These are phyloP conservation scores for Anastrepha ludens DNA, from an alignment of 1,140 invertebrate genomes.

Conservation along the genomic window DNA sequence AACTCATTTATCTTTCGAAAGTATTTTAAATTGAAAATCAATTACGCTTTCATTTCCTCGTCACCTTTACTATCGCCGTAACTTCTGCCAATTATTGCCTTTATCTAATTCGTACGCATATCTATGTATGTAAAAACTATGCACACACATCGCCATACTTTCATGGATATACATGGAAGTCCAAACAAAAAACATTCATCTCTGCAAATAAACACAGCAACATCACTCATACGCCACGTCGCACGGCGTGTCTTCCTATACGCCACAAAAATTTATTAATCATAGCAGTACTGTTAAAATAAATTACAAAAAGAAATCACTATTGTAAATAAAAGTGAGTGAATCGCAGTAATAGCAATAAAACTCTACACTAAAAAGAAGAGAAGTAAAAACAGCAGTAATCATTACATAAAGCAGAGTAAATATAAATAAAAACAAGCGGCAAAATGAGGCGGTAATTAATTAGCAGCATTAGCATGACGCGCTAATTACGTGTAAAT, in stretches of 20 bases:
- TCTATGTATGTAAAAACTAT: background rate
- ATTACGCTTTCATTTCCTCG: background rate
- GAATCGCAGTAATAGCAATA: background rate
- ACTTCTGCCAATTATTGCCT: too few species aligned
- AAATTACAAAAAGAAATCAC: background rate
- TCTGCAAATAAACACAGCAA: background rate
- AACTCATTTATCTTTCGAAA: background rate
- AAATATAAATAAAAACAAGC: background rate
- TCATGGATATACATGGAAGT: background rate
- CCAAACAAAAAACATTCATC: background rate
- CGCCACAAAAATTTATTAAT: background rate
- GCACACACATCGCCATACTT: background rate
- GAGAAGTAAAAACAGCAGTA: background rate
- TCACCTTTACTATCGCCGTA: too few species aligned
- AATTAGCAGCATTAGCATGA: constrained; percentile 18
- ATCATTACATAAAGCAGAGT: background rate
- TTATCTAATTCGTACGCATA: too few species aligned
- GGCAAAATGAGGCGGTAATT: background rate
- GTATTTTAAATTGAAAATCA: background rate
- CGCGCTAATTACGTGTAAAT: background rate
- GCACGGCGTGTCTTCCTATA: background rate
- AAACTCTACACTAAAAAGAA: background rate
- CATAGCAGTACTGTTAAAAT: background rate
- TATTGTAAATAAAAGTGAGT: background rate
- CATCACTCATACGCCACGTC: constrained; percentile 10